Base-by-base conservation (phyloP, 1,140 invertebrate species). In the Eueides isabella region DNA sequence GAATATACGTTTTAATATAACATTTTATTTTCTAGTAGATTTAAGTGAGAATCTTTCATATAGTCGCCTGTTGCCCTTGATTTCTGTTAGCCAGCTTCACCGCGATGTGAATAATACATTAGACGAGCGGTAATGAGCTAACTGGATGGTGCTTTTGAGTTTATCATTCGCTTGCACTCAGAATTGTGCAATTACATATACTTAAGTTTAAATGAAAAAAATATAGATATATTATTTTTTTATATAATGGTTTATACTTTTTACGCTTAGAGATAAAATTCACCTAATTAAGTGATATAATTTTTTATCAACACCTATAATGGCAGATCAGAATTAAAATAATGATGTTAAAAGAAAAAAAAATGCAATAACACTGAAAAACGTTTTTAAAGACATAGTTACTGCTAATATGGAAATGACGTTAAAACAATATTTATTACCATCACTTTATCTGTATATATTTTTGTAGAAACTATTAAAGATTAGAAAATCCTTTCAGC, bases 81-180 rank as follows among this genome's bases (percentile, higher is more conserved):
- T 61, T 69, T 61, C 48, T 61, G 41, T 67, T 67, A 67, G 66
- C 66, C 33, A 14, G 67, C 67, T 69, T 61, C 28, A 55, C 55
- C 67, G 41, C 26, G 30, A 55, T 14, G 67, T 69, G 67, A 69
- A 61, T 69, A 69, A 69, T 61, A 69, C 48, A 69, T 67, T 55
- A 67, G 66, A 19, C 48, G 31, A 69, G 44, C 67, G 44, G 48
- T 69, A 69, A 69, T 69, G 67, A 69, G 67, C 44, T 69, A 69
- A 69, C 67, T 69, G 44, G 44, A 61, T 55, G 61, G 44, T 61
- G 44, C 31, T 69, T 69, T 69, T 35, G 41, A 67, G 28, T 67
- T 69, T 48, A 69, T 61, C 44, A 69, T 61, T 61, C 55, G 44
- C 30, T 61, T 67, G 66, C 41, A 67, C 41, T 67, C 19, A 31